Percentiles rank a stretch among this genome's conserved stretches.
These are phyloP conservation scores for Isoperla grammatica DNA, from an alignment of 2,888 invertebrate species.

Conservation along the genomic window DNA sequence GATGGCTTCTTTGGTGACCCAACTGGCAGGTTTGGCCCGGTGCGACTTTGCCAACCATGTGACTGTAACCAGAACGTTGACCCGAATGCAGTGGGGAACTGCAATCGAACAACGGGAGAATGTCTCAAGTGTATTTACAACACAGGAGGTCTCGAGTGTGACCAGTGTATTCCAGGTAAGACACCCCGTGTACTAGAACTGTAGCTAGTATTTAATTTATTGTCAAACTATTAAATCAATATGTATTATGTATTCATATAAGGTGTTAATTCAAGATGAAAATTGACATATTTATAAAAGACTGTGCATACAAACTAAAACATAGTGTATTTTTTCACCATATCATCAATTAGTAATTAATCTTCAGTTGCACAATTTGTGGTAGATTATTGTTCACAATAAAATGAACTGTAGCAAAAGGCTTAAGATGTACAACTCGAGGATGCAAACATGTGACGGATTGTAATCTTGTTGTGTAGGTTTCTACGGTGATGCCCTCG, in stretches of 20 bases:
- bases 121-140: constrained; percentile 96
- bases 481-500: constrained; percentile 90
- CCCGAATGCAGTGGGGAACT: constrained; percentile 94
- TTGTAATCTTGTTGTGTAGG: constrained; percentile 46
- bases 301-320: not conserved
- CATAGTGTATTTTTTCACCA: not conserved
- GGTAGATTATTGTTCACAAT: too few species aligned
- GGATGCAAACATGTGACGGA: too few species aligned
- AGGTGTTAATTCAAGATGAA: too few species aligned
- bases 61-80: constrained; percentile 93
- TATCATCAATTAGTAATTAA: too few species aligned
- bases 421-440: too few species aligned
- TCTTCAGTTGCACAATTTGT: too few species aligned
- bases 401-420: too few species aligned
- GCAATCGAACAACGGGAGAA: constrained; percentile 91
- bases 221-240: too few species aligned
- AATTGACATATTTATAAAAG: not conserved
- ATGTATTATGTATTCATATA: too few species aligned
- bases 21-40: constrained; percentile 58
- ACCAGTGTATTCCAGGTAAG: constrained; percentile 82
- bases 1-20: constrained; percentile 96
- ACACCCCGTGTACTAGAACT: not conserved
- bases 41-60: constrained; percentile 75
- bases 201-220: too few species aligned
- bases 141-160: constrained; percentile 87